Percentiles rank a stretch among this genome's conserved stretches.
Evolutionary conservation across 2,113 vertebrate species (phyloP).

Genomic region (Cyprinodon brontotheroides): DNA sequence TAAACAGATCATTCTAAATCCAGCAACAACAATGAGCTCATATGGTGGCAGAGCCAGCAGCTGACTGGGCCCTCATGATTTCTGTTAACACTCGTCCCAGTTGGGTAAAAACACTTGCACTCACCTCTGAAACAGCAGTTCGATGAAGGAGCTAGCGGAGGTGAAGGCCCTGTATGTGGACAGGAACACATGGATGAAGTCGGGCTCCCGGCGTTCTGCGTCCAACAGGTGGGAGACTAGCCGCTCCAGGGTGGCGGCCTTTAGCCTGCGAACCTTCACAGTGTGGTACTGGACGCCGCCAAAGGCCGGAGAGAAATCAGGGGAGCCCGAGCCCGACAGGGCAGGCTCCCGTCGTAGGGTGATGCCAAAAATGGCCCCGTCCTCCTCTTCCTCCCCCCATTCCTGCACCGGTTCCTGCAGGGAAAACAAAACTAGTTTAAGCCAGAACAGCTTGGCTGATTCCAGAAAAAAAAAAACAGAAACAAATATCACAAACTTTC

Average conservation of each 20-base stretch:
- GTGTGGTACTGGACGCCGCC: slow-evolving; percentile 86
- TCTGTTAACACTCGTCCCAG: slow-evolving; percentile 1
- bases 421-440: not conserved
- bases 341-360: slow-evolving; percentile 80
- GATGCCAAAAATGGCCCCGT: slow-evolving; percentile 84
- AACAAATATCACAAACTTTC: not conserved
- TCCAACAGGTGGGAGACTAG: slow-evolving; percentile 83
- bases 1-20: not conserved
- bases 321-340: slow-evolving; percentile 5
- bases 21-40: not conserved
- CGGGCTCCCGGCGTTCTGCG: slow-evolving; percentile 69
- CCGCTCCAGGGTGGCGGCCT: slow-evolving; percentile 82
- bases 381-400: slow-evolving; percentile 89
- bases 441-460: slow-evolving; percentile 11
- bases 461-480: not conserved
- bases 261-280: slow-evolving; percentile 83
- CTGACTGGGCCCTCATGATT: slow-evolving; percentile 12
- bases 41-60: not conserved
- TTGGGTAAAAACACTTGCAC: not conserved
- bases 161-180: slow-evolving; percentile 87
- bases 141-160: slow-evolving; percentile 73
- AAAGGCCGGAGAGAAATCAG: slow-evolving; percentile 24
- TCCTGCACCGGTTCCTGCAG: slow-evolving; percentile 86
- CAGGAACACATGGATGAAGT: slow-evolving; percentile 83
- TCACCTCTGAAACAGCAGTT: slow-evolving; percentile 84